A percentile compares a stretch with the other conserved stretches of the same genome.
phyloP scores from a whole-genome alignment of 2,888 invertebrate species.

The Stenurella melanura region DNA sequence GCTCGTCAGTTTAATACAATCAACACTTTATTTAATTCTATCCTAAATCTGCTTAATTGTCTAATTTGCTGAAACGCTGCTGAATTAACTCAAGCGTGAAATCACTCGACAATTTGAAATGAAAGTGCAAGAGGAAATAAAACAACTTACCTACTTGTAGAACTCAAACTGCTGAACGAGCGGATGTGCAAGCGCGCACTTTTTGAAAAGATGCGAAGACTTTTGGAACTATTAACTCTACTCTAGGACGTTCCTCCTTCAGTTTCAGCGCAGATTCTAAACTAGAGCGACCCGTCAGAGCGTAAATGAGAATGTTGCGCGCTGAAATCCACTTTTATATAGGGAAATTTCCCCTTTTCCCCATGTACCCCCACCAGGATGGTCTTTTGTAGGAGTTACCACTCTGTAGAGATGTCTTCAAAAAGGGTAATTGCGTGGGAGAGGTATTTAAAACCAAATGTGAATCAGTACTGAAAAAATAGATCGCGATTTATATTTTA shows the following conservation, averaged over 20 bases:
- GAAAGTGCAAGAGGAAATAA: neutral
- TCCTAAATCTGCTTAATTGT: too few relatives aligned
- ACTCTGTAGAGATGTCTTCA: slow-evolving; percentile 31
- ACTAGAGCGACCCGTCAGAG: slow-evolving; percentile 37
- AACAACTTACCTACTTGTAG: slow-evolving; percentile 31
- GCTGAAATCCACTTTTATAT: slow-evolving; percentile 44
- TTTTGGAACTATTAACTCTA: slow-evolving; percentile 24
- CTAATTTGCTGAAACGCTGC: too few relatives aligned
- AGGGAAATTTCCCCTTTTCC: slow-evolving; percentile 39
- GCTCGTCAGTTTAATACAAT: too few relatives aligned
- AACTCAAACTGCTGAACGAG: neutral
- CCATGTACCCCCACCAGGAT: slow-evolving; percentile 35
- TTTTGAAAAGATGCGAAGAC: slow-evolving; percentile 23
- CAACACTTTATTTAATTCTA: too few relatives aligned
- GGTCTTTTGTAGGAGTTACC: slow-evolving; percentile 40
- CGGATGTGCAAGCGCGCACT: slow-evolving; percentile 31
- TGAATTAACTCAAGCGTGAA: too few relatives aligned
- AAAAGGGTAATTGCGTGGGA: slow-evolving; percentile 32
- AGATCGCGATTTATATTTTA: neutral
- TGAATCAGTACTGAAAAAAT: neutral
- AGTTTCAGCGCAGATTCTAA: slow-evolving; percentile 20
- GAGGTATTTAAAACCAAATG: slow-evolving; percentile 2
- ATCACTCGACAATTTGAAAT: too few relatives aligned
- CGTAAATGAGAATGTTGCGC: slow-evolving; percentile 43
- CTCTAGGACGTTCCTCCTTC: slow-evolving; percentile 16